phyloP scores from a whole-genome alignment of 2,888 invertebrate genomes.

The Latheticus oryzae region DNA sequence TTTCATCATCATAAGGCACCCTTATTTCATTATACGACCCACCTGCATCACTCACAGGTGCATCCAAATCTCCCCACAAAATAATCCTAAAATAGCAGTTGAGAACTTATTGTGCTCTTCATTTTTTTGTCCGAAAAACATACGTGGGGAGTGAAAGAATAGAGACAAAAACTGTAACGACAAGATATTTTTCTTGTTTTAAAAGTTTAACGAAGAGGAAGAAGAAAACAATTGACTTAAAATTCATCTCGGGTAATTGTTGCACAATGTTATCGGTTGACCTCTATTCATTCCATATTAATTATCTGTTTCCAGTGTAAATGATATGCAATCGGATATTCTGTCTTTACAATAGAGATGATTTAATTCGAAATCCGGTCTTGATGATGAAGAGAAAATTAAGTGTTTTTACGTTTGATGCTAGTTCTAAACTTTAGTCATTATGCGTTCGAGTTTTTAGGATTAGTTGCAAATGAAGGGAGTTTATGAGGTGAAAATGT shows the following conservation, averaged over 20 bases:
- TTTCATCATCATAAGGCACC: constrained; percentile 36
- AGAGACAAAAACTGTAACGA: too few species aligned
- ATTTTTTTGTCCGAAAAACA: too few species aligned
- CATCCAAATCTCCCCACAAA: constrained; percentile 23
- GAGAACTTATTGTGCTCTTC: too few species aligned
- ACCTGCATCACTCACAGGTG: constrained; percentile 39
- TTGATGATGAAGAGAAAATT: too few species aligned
- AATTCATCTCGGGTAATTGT: constrained; percentile 19
- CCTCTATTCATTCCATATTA: constrained; percentile 19
- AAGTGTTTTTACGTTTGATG: not conserved
- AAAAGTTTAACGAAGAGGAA: constrained; percentile 7
- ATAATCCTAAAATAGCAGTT: constrained; percentile 15
- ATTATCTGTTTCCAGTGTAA: constrained; percentile 4
- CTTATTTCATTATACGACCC: constrained; percentile 32
- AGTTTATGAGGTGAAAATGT: constrained; percentile 20
- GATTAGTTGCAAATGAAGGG: constrained; percentile 2
- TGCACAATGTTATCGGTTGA: constrained; percentile 21
- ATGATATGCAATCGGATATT: constrained; percentile 6
- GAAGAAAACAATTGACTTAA: constrained; percentile 23
- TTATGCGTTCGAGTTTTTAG: not conserved
- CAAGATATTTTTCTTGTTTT: too few species aligned
- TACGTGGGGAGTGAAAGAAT: too few species aligned
- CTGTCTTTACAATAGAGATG: too few species aligned
- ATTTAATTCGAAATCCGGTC: too few species aligned
- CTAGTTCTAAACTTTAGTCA: not conserved